Evolutionary conservation across 2,888 invertebrate species (phyloP).

Genomic region (Thecocarcelia acutangulata): DNA sequence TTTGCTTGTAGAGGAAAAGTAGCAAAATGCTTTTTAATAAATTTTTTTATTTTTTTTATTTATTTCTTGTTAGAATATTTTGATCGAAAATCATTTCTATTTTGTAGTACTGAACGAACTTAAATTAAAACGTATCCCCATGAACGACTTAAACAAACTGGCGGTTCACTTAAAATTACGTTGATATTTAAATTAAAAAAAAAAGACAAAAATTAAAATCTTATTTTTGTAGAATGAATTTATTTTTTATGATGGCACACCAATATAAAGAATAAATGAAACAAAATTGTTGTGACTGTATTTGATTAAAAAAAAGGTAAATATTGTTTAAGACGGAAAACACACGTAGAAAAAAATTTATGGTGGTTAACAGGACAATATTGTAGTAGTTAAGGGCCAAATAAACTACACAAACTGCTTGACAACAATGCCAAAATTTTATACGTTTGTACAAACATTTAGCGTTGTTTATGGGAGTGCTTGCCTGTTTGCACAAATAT

Average conservation of each 20-base stretch:
- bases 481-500: too few species aligned
- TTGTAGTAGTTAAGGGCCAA: background rate
- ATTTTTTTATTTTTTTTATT: slow-evolving; percentile 7
- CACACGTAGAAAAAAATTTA: background rate
- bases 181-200: slow-evolving; percentile 50
- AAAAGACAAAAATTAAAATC: slow-evolving; percentile 15
- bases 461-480: too few species aligned
- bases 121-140: slow-evolving; percentile 28
- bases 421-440: too few species aligned
- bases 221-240: slow-evolving; percentile 37
- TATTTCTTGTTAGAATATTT: slow-evolving; percentile 28
- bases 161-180: slow-evolving; percentile 27
- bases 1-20: background rate
- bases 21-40: slow-evolving; percentile 33
- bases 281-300: slow-evolving; percentile 6
- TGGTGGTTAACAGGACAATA: background rate
- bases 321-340: slow-evolving; percentile 35
- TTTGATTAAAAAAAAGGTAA: background rate
- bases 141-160: slow-evolving; percentile 53
- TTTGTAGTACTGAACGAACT: background rate
- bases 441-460: too few species aligned
- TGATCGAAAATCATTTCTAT: slow-evolving; percentile 21
- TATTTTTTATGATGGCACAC: slow-evolving; percentile 33
- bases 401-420: background rate
- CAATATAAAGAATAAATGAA: slow-evolving; percentile 27